Base-by-base conservation (phyloP, 2,113 vertebrate genomes). In the Dasyornis broadbenti region DNA sequence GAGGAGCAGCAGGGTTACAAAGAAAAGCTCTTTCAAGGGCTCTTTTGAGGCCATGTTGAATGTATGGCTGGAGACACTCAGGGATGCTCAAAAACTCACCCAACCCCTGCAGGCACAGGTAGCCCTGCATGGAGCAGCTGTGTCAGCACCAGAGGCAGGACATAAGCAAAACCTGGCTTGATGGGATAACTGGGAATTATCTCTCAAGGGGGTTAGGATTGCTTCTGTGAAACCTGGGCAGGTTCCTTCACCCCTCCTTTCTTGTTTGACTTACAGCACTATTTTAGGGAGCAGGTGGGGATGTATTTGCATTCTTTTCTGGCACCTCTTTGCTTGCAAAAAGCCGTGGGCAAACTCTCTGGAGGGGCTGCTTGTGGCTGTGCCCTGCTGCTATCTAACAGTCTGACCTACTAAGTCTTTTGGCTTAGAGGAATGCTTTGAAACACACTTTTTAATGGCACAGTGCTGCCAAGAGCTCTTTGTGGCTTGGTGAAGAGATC, bases 51-150 rank as follows among this genome's bases (percentile, higher is more conserved):
- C 28, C 7, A 1, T 0, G 5, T 31, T 70, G 27, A 65, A 15
- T 2, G 0, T 7, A 10, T 75, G 52, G 8, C 37, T 87, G 59
- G 19, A 12, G 33, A 27, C 24, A 26, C 8, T 28, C 30, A 40
- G 50, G n/a, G 16, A 3, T 63, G 42, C 9, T 28, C 2, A 1
- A 35, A 69, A 1, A 1, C 23, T 64, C 31, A 63, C 40, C 24
- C 4, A 15, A 52, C 12, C 9, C 8, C 27, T 47, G 33, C 18
- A 64, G 68, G 40, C 50, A 47, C 54, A 21, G 15, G 27, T 50
- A 92, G 49, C 44, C 49, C 35, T 18, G 49, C 39, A 24, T 47
- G 53, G 24, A 63, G 66, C n/a, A 79, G 61, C 28, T 64, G 14
- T 57, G 79, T 57, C 59, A 40, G 33, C 19, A 21, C 17, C 20